These are phyloP conservation scores for Pammene fasciana DNA, from an alignment of 2,888 invertebrate genomes.

Conservation along the genomic window DNA sequence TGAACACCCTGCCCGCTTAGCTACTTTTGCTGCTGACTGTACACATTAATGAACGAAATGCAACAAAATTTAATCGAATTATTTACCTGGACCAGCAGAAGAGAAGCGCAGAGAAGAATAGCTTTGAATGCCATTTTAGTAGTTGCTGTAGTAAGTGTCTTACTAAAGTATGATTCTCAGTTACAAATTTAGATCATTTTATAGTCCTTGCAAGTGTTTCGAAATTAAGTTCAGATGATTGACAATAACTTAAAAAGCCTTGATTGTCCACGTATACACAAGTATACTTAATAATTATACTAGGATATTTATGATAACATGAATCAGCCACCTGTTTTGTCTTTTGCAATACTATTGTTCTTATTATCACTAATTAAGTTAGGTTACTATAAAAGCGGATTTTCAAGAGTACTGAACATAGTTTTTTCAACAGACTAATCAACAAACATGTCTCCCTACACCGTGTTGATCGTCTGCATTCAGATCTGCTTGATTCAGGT, in stretches of 20 bases:
- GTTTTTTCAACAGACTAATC: conserved; percentile 22
- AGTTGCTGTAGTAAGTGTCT: conserved; percentile 1
- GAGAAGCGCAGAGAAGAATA: conserved; percentile 41
- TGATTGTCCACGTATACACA: background rate
- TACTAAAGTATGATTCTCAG: conserved; percentile 3
- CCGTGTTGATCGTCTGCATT: conserved; percentile 52
- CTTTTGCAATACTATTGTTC: conserved; percentile 11
- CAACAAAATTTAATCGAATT: no score
- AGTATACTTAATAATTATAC: background rate
- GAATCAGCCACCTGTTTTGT: conserved; percentile 1
- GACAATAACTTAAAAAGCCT: background rate
- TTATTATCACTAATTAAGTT: background rate
- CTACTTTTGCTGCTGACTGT: no score
- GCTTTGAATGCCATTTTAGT: conserved; percentile 36
- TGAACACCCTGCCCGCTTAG: no score
- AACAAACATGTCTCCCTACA: conserved; percentile 52
- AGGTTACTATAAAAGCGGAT: background rate
- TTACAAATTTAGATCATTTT: background rate
- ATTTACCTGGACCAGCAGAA: conserved; percentile 28
- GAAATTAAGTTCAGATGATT: background rate
- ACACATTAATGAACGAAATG: no score
- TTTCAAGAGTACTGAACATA: background rate
- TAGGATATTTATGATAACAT: background rate
- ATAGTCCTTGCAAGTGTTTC: conserved; percentile 2
- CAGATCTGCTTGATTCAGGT: conserved; percentile 59